Percentiles rank a stretch among this genome's conserved stretches.
Evolutionary conservation across 2,113 vertebrate genomes (phyloP).

Genomic region (Epinephelus moara): DNA sequence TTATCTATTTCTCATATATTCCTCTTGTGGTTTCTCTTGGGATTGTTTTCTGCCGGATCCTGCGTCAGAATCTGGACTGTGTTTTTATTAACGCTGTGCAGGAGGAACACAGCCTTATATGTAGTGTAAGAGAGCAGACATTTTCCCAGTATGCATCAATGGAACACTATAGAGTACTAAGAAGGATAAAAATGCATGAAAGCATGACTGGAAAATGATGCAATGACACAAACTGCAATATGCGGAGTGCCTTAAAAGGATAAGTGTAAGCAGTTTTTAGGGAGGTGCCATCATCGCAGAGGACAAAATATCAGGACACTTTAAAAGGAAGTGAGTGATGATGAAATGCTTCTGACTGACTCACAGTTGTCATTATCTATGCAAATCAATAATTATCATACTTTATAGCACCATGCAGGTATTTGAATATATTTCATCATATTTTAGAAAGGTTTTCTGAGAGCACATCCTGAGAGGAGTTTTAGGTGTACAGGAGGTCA

Average conservation of each 20-base stretch:
- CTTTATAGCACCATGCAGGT: slow-evolving; percentile 4
- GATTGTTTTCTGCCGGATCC: neutral
- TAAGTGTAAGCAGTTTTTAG: neutral
- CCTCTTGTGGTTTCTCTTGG: neutral
- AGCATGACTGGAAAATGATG: neutral
- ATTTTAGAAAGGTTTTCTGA: neutral
- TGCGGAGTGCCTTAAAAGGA: slow-evolving; percentile 16
- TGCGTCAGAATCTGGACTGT: neutral
- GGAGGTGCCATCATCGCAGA: neutral
- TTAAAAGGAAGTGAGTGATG: slow-evolving; percentile 26
- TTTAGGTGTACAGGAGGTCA: neutral
- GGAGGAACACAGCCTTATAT: neutral
- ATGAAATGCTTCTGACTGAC: neutral
- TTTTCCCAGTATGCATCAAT: neutral
- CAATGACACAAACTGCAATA: neutral
- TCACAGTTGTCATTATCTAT: slow-evolving; percentile 34
- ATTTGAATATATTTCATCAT: slow-evolving; percentile 32
- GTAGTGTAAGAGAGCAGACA: neutral
- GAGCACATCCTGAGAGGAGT: neutral
- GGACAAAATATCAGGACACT: neutral
- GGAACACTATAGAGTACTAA: neutral
- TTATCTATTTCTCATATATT: neutral
- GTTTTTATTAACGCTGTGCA: neutral
- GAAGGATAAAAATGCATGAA: slow-evolving; percentile 14
- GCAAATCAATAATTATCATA: slow-evolving; percentile 36